Evolutionary conservation across 2,797 vertebrate species (phyloP).

Genomic region (Tokudaia muenninki): DNA sequence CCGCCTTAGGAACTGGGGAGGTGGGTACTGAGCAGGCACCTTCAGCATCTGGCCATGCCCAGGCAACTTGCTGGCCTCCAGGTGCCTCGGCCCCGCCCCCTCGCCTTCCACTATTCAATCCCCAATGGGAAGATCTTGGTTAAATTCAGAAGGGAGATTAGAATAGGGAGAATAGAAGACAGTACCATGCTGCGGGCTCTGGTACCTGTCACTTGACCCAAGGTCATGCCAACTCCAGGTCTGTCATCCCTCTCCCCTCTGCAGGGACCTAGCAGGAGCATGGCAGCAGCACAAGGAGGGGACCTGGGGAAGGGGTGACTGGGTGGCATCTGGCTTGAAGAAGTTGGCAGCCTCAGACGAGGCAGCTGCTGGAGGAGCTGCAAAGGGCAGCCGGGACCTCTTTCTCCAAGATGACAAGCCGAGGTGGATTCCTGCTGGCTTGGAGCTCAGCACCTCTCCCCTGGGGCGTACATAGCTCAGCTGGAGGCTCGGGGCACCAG

Average conservation of each 20-base stretch:
- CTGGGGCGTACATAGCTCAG: neutral
- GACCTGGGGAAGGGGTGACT: neutral
- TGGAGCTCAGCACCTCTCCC: constrained; percentile 52
- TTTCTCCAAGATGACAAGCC: neutral
- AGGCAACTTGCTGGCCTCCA: neutral
- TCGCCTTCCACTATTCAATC: neutral
- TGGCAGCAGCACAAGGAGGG: neutral
- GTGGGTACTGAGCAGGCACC: neutral
- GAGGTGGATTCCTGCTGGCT: neutral
- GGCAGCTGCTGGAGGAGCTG: neutral
- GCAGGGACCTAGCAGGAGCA: neutral
- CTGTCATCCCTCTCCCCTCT: neutral
- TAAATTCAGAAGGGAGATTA: neutral
- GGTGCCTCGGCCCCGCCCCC: neutral
- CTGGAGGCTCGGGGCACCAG: neutral
- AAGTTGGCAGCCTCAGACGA: neutral
- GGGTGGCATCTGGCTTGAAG: neutral
- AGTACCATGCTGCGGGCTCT: neutral
- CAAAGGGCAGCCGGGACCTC: fast-evolving
- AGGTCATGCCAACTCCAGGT: fast-evolving
- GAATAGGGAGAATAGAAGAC: too few relatives aligned
- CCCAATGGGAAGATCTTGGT: neutral
- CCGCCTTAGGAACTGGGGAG: neutral
- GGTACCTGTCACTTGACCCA: neutral
- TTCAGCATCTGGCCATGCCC: neutral